phyloP scores from a whole-genome alignment of 2,888 invertebrate genomes.

The Xylophagus ater region DNA sequence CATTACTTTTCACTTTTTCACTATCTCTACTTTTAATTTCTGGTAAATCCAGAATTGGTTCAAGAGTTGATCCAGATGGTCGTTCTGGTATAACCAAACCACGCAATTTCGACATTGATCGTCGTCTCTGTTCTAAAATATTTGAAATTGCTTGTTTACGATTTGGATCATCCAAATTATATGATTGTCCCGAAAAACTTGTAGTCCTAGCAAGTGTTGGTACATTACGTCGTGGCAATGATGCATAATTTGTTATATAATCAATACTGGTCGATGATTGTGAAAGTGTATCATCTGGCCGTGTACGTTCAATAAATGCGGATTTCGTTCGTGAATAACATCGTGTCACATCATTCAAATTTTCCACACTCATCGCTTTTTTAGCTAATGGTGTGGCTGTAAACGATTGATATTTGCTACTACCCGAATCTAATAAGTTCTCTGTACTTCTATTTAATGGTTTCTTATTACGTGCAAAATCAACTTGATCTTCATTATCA shows the following conservation, averaged over 20 bases:
- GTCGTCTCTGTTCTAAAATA: slow-evolving; percentile 68
- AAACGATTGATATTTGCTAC: slow-evolving; percentile 13
- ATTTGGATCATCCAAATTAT: slow-evolving; percentile 34
- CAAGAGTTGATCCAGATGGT: slow-evolving; percentile 38
- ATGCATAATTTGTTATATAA: slow-evolving; percentile 26
- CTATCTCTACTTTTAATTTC: slow-evolving; percentile 69
- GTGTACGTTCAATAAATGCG: slow-evolving; percentile 10
- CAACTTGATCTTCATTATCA: slow-evolving; percentile 33
- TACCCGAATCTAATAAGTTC: slow-evolving; percentile 30
- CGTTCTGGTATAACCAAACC: slow-evolving; percentile 82
- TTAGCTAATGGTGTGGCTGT: slow-evolving; percentile 38
- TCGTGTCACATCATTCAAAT: slow-evolving; percentile 33
- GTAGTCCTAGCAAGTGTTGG: slow-evolving; percentile 31
- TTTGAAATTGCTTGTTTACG: slow-evolving; percentile 59
- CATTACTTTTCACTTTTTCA: slow-evolving; percentile 39
- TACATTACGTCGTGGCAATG: slow-evolving; percentile 23
- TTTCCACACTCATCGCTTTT: slow-evolving; percentile 47
- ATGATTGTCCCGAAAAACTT: slow-evolving; percentile 36
- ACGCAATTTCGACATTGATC: slow-evolving; percentile 71
- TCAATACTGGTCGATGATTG: slow-evolving; percentile 19
- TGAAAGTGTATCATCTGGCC: slow-evolving; percentile 8
- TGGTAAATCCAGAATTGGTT: slow-evolving; percentile 61
- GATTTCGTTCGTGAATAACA: slow-evolving; percentile 22
- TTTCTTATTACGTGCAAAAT: slow-evolving; percentile 22
- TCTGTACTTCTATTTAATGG: slow-evolving; percentile 37